phyloP scores from a whole-genome alignment of 2,797 vertebrate genomes.

The Sebastes diploproa region DNA sequence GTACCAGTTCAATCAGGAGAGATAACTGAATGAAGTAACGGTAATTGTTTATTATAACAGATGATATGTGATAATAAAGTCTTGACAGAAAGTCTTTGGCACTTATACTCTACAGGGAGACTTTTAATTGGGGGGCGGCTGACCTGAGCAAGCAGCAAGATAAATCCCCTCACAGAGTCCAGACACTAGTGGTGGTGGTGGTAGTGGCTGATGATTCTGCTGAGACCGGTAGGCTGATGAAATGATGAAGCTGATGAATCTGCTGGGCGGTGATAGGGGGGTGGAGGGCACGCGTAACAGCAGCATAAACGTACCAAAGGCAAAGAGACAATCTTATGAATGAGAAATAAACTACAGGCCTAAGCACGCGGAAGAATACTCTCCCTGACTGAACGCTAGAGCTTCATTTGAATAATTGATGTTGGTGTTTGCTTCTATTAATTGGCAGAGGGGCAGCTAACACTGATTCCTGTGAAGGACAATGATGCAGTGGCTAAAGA shows the following conservation, averaged over 20 bases:
- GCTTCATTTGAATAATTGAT: conserved; percentile 57
- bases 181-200: not conserved
- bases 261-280: not conserved
- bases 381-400: not conserved
- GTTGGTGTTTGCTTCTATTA: conserved; percentile 67
- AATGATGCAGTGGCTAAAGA: conserved; percentile 65
- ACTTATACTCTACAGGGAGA: not conserved
- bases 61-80: not conserved
- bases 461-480: conserved; percentile 64
- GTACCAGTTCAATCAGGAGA: not conserved
- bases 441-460: conserved; percentile 57
- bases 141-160: not conserved
- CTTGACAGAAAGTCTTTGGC: not conserved
- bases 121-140: not conserved
- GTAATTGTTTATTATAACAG: not conserved
- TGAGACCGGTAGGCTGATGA: not conserved
- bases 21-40: not conserved
- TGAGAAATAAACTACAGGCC: not conserved
- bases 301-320: not conserved
- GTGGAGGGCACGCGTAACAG: not conserved
- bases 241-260: not conserved
- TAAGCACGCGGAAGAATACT: not conserved
- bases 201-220: not conserved
- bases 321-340: not conserved
- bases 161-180: not conserved